Evolutionary conservation across 2,113 vertebrate species (phyloP), one percentile per base, ranked within the genome.

Genomic region (Xiphorhynchus elegans): DNA sequence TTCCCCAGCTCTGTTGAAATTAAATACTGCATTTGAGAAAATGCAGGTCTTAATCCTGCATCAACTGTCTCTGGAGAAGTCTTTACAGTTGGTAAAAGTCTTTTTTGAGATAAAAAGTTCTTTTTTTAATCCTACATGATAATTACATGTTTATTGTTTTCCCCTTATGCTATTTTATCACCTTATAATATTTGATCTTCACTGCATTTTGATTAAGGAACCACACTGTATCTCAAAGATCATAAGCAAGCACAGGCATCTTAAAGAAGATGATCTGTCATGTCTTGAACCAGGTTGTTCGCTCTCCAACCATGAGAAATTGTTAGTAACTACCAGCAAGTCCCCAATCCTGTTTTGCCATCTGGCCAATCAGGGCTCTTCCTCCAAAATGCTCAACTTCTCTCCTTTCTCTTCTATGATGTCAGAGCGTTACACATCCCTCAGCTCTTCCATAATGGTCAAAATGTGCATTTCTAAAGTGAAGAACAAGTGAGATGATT

Each of bases 401-500:
- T 69, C 26, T 82, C 46, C 29, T 84, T 89, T 86, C 72, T 88
- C 62, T 49, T 63, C 84, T 84, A 46, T 44, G 50, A 70, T 69
- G 52, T 56, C n/a, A 79, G 75, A 87, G 35, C 69, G 50, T 80
- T 66, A 56, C 58, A 83, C 67, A 93, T 90, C 56, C 63, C 40
- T 29, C 66, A 80, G 56, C 50, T 91, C 96, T 87, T 77, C 66
- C 53, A 58, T 64, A 75, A 62, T 47, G 88, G 81, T 89, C n/a
- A 91, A 95, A 94, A 83, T 52, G 37, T 83, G 55, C 76, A 83
- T 94, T 87, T 96, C 44, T 67, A 88, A 84, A 55, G 68, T 40
- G 86, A 83, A 91, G 96, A 94, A 96, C 87, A 97, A 95, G 81
- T 11, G 74, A 94, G 84, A 93, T 95, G 88, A 96, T 95, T 94